These are phyloP conservation scores for Chrysodeixis includens DNA, from an alignment of 2,888 invertebrate genomes.

Conservation along the genomic window DNA sequence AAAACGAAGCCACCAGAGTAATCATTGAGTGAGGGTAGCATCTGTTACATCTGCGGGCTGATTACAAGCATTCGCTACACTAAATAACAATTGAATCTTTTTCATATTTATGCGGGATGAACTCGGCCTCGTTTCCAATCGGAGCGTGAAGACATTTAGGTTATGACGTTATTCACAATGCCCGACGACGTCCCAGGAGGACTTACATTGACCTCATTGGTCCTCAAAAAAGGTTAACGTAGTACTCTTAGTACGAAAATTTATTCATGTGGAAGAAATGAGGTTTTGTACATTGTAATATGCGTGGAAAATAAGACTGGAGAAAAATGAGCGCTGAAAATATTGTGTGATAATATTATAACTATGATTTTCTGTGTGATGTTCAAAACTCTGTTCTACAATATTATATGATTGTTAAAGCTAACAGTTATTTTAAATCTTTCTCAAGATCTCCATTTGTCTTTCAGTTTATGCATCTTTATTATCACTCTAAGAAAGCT, in stretches of 20 bases:
- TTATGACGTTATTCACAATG: conserved; percentile 4
- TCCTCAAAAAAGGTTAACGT: conserved; percentile 2
- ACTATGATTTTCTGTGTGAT: too few species aligned
- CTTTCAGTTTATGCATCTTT: background rate
- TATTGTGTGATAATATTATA: too few species aligned
- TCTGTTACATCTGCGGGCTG: conserved; percentile 9
- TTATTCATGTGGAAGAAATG: background rate
- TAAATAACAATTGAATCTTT: conserved; percentile 22
- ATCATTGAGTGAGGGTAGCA: conserved; percentile 12
- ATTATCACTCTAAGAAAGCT: background rate
- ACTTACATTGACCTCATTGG: conserved; percentile 8
- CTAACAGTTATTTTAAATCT: too few species aligned
- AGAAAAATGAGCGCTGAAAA: background rate
- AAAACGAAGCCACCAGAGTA: too few species aligned
- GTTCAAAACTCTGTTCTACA: too few species aligned
- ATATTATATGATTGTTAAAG: too few species aligned
- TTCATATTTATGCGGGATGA: conserved; percentile 20
- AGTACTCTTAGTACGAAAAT: background rate
- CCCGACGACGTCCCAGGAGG: conserved; percentile 3
- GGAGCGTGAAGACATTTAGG: conserved; percentile 16
- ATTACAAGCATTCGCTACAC: conserved; percentile 11
- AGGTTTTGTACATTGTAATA: background rate
- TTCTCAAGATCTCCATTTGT: too few species aligned
- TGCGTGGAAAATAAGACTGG: too few species aligned
- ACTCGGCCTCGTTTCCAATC: conserved; percentile 2